phyloP scores from a whole-genome alignment of 64 coral and sea anemone genomes.

The Montipora sp. region DNA sequence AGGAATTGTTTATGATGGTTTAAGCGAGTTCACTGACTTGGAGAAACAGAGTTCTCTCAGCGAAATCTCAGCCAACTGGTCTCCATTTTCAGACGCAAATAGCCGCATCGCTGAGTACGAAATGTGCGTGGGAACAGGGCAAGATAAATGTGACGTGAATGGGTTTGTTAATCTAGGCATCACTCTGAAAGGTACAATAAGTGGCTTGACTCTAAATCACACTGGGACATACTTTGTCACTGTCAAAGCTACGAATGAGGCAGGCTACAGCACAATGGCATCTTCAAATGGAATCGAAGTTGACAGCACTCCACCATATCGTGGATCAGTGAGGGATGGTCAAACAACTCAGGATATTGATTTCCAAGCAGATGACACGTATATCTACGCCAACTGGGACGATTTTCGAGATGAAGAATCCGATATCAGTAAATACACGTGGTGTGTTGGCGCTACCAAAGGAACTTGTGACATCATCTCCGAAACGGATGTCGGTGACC shows the following conservation, averaged over 20 bases:
- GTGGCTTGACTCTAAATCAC: constrained; percentile 73
- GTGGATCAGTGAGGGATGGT: constrained; percentile 70
- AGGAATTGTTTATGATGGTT: constrained; percentile 47
- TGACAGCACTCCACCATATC: constrained; percentile 62
- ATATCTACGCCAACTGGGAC: constrained; percentile 84
- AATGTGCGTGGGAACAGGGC: constrained; percentile 56
- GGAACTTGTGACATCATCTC: constrained; percentile 76
- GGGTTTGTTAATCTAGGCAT: constrained; percentile 24
- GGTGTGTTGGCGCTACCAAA: constrained; percentile 74
- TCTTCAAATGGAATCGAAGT: constrained; percentile 80
- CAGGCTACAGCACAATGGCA: constrained; percentile 70
- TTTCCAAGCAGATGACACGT: constrained; percentile 67
- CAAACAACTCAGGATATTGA: constrained; percentile 63
- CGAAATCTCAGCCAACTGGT: constrained; percentile 70
- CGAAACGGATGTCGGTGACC: constrained; percentile 22
- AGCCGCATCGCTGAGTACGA: constrained; percentile 39
- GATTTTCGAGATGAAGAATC: constrained; percentile 83
- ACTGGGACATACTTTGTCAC: constrained; percentile 70
- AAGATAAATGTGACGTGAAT: constrained; percentile 41
- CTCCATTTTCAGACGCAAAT: constrained; percentile 40
- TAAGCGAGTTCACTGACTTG: constrained; percentile 1
- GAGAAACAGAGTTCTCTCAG: constrained; percentile 31
- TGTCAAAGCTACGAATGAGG: constrained; percentile 68
- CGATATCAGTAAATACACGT: constrained; percentile 68
- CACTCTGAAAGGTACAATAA: constrained; percentile 24